Evolutionary conservation across 53 echinoderm and acorn worm species (phyloP), one percentile per base, ranked within the genome.

Genomic region (Astropecten irregularis): DNA sequence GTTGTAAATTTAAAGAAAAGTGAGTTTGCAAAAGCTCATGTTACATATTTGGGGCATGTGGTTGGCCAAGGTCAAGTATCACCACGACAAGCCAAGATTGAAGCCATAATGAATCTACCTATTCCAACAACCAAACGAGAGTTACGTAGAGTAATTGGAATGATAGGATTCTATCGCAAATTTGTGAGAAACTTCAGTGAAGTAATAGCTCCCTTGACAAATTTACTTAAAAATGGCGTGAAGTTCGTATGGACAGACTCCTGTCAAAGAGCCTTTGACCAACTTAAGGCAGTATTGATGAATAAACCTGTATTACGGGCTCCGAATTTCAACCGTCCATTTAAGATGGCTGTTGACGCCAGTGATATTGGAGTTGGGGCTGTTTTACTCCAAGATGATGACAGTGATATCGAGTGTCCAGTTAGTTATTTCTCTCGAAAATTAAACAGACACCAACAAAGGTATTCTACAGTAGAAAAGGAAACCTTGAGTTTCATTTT

Each of bases 21-120:
- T 68, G 86, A 82, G 25, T 62, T 87, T 73, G 72, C 51, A 10
- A 49, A 82, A 71, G 83, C 82, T 27, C 68, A 39, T 5, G 85
- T 90, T 2, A 81, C 69, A 19, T 86, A 85, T 48, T 51, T 90
- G 26, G 85, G 90, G 22, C 85, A 90, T 36, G 30, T 58, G 16
- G 77, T 86, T 34, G 81, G 81, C 5, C 90, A 90, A 56, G 86
- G 71, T 49, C 61, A 86, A 68, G 90, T 90, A 11, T 39, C 20
- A 14, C 83, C 83, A 51, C 38, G 39, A 27, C 51, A 50, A 26
- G 86, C 73, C 15, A 83, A 90, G 47, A 81, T 82, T 2, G 42
- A 73, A 35, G 86, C 82, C 19, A 82, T 90, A 37, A n/a, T 14
- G 26, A 62, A 82, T 22, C 87, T 86, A 37, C 82, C 82, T 20